Percentiles rank a stretch among this genome's conserved stretches.
Evolutionary conservation across 2,113 vertebrate genomes (phyloP).

Genomic region (Indicator maculatus): DNA sequence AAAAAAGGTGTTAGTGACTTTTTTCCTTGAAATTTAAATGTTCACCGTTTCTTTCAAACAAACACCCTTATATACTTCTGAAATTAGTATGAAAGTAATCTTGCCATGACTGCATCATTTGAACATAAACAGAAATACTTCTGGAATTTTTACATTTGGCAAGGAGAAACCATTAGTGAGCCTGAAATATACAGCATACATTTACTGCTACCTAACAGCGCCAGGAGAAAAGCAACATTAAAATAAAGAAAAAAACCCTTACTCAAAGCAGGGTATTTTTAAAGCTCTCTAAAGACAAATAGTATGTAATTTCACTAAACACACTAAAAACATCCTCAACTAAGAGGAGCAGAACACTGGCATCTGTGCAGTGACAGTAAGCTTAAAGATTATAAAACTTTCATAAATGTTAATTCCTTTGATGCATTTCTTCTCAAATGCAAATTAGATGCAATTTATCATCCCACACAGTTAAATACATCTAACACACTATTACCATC

Average conservation of each 20-base stretch:
- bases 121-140: background rate
- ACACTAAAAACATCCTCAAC: background rate
- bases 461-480: conserved; percentile 33
- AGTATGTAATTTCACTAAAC: background rate
- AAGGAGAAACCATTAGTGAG: background rate
- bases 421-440: conserved; percentile 59
- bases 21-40: background rate
- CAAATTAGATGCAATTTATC: conserved; percentile 36
- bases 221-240: background rate
- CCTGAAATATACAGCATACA: background rate
- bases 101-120: background rate
- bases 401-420: conserved; percentile 59
- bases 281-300: background rate
- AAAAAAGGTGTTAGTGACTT: background rate
- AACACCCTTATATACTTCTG: background rate
- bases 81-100: background rate
- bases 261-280: background rate
- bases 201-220: background rate
- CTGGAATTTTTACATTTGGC: background rate
- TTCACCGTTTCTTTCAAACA: background rate
- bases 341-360: background rate
- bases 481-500: conserved; percentile 29
- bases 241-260: background rate
- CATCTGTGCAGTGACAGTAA: conserved; percentile 28
- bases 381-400: conserved; percentile 49